Evolutionary conservation across 2,113 vertebrate genomes (phyloP).

Genomic region (Athene noctua): DNA sequence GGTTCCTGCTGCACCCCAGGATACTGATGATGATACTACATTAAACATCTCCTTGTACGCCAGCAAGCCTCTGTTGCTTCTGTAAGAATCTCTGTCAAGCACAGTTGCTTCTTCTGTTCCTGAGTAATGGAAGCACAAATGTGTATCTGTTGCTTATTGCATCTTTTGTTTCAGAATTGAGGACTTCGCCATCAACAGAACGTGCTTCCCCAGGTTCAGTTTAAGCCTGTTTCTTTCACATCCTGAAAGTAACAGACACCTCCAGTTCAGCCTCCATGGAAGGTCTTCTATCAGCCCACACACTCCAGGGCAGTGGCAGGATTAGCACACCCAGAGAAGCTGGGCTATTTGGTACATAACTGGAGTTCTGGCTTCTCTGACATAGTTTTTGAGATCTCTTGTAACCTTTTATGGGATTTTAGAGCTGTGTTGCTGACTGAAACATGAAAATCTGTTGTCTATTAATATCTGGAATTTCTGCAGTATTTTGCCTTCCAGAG

Average conservation of each 20-base stretch:
- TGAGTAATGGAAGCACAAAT: neutral
- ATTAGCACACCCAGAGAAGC: neutral
- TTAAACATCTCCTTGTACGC: neutral
- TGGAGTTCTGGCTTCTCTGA: neutral
- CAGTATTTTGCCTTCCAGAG: neutral
- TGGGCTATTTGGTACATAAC: neutral
- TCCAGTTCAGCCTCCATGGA: neutral
- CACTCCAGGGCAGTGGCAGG: neutral
- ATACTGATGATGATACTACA: neutral
- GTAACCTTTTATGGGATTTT: neutral
- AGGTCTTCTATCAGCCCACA: neutral
- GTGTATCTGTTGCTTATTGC: neutral
- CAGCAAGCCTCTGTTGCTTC: neutral
- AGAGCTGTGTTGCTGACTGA: neutral
- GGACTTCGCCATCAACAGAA: neutral
- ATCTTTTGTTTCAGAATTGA: neutral
- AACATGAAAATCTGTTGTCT: neutral
- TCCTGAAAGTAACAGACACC: neutral
- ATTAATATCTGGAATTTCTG: neutral
- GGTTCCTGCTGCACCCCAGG: neutral
- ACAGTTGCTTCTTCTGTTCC: neutral
- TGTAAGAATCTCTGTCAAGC: neutral
- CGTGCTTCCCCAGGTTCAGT: neutral
- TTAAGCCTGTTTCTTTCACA: neutral
- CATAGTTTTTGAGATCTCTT: neutral